Base-by-base conservation (phyloP, 2,888 invertebrate species). In the Hydropsyche betteni region DNA sequence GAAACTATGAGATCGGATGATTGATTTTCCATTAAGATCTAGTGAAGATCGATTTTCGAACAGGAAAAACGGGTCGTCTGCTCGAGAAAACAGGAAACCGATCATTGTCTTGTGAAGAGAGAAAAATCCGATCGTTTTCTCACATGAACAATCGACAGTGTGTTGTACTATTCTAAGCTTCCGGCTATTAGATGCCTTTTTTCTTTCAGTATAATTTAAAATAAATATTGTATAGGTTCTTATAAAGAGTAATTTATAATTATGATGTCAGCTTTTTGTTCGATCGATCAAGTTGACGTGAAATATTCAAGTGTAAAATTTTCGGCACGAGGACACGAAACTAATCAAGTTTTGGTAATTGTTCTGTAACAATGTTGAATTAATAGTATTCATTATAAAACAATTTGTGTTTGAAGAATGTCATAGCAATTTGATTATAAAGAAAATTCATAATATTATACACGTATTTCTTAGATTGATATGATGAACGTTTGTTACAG, bases 71-170 rank as follows among this genome's bases (percentile, higher is more conserved):
- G 64, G 34, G 64, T 64, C 64, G 64, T 33, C 8, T n/a, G 64
- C 14, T 33, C 10, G 61, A 16, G 64, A 64, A 64, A 64, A 64
- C 64, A 64, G 64, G 64, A 64, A 64, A 64, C 36, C n/a, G 36
- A 36, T 64, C 64, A 64, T 64, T 64, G 64, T 64, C 64, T 64
- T 44, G 24, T 4, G 36, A 36, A 4, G 16, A 33, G 58, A 24
- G 16, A 58, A 58, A 58, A 58, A 58, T 58, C 16, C 58, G 58
- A 58, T 58, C 58, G 58, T 64, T 64, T 64, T 64, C 64, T 64
- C 64, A 64, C 64, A 36, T 64, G 64, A 36, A 64, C 34, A 34
- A 64, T 64, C 34, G 64, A 64, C 36, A 64, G 64, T 64, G 64
- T 64, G n/a, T 24, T 34, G 64, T n/a, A 36, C 8, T 3, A 64